These are phyloP conservation scores for Euzophera pinguis DNA, from an alignment of 2,888 invertebrate species.

Conservation along the genomic window DNA sequence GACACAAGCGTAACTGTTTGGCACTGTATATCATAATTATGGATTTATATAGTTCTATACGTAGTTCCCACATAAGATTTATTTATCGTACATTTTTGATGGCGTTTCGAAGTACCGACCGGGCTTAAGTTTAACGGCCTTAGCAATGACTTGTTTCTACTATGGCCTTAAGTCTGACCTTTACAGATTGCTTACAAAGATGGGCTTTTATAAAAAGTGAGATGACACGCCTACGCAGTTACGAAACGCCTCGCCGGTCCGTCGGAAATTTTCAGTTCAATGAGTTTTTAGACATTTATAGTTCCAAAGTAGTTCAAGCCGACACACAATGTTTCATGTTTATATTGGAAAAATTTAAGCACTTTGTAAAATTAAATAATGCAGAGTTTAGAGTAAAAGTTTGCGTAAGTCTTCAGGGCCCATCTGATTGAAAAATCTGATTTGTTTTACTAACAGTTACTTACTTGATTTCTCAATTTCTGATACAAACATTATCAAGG, in stretches of 20 bases:
- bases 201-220: background rate
- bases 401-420: too few relatives aligned
- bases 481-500: too few relatives aligned
- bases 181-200: background rate
- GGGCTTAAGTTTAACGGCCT: constrained; percentile 1
- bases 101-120: background rate
- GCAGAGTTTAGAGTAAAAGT: too few relatives aligned
- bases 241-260: background rate
- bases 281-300: background rate
- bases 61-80: background rate
- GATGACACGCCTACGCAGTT: background rate
- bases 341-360: too few relatives aligned
- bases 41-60: background rate
- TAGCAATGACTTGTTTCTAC: background rate
- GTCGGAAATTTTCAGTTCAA: background rate
- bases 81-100: background rate
- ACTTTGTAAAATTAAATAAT: too few relatives aligned
- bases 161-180: background rate
- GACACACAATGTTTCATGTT: too few relatives aligned
- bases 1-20: background rate
- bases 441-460: too few relatives aligned
- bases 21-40: background rate
- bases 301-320: background rate
- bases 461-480: too few relatives aligned
- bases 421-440: too few relatives aligned